These are phyloP conservation scores for Chionoecetes opilio DNA, from an alignment of 1,140 invertebrate species.

Conservation along the genomic window DNA sequence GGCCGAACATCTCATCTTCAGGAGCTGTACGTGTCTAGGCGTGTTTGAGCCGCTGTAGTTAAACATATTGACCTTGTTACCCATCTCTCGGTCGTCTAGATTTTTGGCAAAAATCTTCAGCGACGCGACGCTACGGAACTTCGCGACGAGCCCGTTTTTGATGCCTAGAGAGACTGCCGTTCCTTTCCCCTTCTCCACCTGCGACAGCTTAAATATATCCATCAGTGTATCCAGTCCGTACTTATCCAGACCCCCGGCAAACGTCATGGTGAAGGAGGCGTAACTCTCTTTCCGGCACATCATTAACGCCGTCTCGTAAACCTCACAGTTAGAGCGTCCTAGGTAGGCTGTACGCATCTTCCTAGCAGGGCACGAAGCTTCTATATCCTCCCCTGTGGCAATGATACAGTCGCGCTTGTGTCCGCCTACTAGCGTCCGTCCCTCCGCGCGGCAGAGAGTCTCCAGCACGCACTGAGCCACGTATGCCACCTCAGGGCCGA, in stretches of 20 bases:
- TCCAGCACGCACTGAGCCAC: slow-evolving; percentile 73
- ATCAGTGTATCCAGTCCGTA: slow-evolving; percentile 52
- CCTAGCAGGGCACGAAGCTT: background rate
- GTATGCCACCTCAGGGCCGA: slow-evolving; percentile 82
- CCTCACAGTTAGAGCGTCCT: slow-evolving; percentile 17
- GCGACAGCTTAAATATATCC: slow-evolving; percentile 55
- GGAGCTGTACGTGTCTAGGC: background rate
- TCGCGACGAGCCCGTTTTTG: slow-evolving; percentile 56
- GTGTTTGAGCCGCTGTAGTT: slow-evolving; percentile 46
- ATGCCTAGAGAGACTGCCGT: too few species aligned
- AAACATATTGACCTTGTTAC: slow-evolving; percentile 73
- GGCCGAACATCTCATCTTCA: slow-evolving; percentile 60
- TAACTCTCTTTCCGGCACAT: background rate
- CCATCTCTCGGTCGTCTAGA: slow-evolving; percentile 73
- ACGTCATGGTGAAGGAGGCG: background rate
- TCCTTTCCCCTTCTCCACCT: background rate
- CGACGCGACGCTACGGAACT: background rate
- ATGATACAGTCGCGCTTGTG: background rate
- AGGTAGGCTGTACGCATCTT: slow-evolving; percentile 40
- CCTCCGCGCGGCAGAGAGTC: background rate
- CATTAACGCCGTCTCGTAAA: slow-evolving; percentile 4
- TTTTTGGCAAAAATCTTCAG: background rate
- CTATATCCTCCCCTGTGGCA: background rate
- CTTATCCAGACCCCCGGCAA: slow-evolving; percentile 64
- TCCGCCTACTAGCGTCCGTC: slow-evolving; percentile 52